Percentiles rank a stretch among this genome's conserved stretches.
phyloP scores from a whole-genome alignment of 2,113 vertebrate species.

The Bubo bubo region DNA sequence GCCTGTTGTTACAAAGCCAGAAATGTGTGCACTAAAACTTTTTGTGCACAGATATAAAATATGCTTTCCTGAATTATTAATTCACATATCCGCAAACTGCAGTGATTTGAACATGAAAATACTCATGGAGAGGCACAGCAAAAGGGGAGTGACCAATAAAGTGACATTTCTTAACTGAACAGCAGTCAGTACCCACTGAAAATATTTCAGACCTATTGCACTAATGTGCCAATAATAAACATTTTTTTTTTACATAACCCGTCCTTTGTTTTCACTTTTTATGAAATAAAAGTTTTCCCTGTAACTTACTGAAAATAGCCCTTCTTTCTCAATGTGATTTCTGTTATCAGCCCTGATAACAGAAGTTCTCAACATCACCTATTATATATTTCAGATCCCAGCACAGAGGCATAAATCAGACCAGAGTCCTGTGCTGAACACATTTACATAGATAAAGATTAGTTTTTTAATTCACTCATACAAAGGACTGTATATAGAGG shows the following conservation, averaged over 20 bases:
- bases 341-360: not conserved
- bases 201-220: not conserved
- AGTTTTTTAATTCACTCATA: not conserved
- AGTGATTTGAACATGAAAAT: not conserved
- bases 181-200: not conserved
- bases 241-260: not conserved
- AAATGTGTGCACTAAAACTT: not conserved
- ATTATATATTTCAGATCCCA: not conserved
- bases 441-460: not conserved
- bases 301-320: not conserved
- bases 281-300: not conserved
- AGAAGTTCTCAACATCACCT: not conserved
- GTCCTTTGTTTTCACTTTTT: not conserved
- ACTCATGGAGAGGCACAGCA: not conserved
- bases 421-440: not conserved
- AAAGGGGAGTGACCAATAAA: rapidly evolving
- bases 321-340: not conserved
- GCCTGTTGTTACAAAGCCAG: not conserved
- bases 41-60: not conserved
- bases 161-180: not conserved
- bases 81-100: not conserved
- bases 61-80: not conserved
- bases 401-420: not conserved
- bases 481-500: not conserved
- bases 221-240: not conserved